Conservation (phyloP, 2,797 vertebrate genomes). For the Gallinago nigripennis region DNA sequence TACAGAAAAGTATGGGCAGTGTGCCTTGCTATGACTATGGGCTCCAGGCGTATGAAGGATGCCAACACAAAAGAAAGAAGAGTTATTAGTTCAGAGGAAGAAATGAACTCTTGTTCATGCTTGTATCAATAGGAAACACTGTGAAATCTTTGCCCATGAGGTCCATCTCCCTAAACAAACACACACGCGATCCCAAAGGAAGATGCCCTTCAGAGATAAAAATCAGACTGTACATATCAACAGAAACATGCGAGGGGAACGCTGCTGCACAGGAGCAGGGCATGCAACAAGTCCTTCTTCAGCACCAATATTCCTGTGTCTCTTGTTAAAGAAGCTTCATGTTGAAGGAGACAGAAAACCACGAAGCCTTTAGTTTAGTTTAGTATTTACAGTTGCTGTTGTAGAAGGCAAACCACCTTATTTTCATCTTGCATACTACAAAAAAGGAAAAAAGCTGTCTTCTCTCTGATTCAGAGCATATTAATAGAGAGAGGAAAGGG, state of each 20-base stretch:
- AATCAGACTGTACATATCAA: background rate
- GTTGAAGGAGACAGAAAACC: background rate
- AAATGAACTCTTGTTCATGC: background rate
- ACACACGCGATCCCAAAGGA: background rate
- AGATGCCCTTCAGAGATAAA: constrained; percentile 26
- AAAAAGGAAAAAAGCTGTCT: constrained; percentile 21
- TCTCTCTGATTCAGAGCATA: background rate
- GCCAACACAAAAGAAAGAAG: background rate
- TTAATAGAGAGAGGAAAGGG: background rate
- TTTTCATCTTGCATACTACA: background rate
- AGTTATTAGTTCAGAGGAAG: background rate
- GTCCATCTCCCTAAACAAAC: background rate
- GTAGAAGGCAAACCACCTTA: background rate
- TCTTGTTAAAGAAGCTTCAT: background rate
- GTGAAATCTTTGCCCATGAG: background rate
- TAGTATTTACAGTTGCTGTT: background rate
- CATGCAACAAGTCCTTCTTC: background rate
- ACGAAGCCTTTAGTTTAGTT: background rate
- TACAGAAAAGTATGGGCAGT: background rate
- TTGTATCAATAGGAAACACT: background rate
- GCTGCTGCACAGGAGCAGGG: background rate
- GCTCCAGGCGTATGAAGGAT: background rate
- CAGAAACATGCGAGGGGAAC: background rate
- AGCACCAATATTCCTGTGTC: background rate
- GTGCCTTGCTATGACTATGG: background rate